Evolutionary conservation across 2,113 vertebrate genomes (phyloP), one percentile per base, ranked within the genome.

Genomic region (Jacana jacana): DNA sequence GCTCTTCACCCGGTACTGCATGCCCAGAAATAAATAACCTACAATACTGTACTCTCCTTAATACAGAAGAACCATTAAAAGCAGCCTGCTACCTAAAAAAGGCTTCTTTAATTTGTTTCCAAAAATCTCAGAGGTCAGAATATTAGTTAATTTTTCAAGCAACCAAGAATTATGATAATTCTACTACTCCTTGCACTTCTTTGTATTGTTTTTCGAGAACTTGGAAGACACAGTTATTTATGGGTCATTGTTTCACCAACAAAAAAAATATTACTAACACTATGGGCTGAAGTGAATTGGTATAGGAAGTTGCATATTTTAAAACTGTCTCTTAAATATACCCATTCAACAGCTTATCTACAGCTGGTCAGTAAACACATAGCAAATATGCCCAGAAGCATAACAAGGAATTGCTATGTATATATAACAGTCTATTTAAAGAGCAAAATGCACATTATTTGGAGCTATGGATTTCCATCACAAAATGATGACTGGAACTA

Each of bases 21-120:
- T 95, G 95, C 83, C 95, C 94, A 86, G 25, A 97, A 98, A 97
- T 97, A 97, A 97, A 98, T 97, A 96, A 93, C 95, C 88, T 95
- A 93, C 87, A 97, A 97, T 94, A 94, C 97, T 97, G 94, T 95
- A 90, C 97, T 98, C 97, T 95, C 89, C 97, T 96, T 95, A 96
- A 93, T 81, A 97, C 95, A 97, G 96, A 98, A 89, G 87, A 68
- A 88, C 89, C 91, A 97, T 97, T 98, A 98, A 96, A 98, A 85
- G 86, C 94, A 95, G 94, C 63, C 89, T 90, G 60, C 72, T 82
- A 66, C 94, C 95, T 94, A 63, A 88, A 68, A 89, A 93, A 87
- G 81, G 25, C 31, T 77, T 80, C 70, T 95, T 93, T 89, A 95
- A 89, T 81, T 94, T 92, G 39, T 65, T 91, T 89, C 96, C 75